Percentiles rank a stretch among this genome's conserved stretches.
Conservation (phyloP, 37 sponge, comb jelly and placozoan genomes). For the Beroe forskalii region DNA sequence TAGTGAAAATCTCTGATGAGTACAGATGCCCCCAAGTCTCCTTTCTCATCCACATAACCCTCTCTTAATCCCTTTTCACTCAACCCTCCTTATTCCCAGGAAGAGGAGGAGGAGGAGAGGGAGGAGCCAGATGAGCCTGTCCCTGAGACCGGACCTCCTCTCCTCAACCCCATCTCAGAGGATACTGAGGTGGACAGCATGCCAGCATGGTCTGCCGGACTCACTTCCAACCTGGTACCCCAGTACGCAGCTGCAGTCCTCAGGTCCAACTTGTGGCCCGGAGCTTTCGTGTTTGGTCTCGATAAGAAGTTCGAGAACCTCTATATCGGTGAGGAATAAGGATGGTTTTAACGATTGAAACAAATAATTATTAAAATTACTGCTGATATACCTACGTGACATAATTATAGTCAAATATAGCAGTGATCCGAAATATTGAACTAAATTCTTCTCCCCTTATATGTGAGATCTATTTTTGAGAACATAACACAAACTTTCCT, state of each 20-base stretch:
- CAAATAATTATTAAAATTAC: no score
- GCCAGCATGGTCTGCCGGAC: constrained; percentile 86
- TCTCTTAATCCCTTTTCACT: no score
- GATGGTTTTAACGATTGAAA: no score
- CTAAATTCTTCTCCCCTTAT: no score
- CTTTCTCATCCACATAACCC: not conserved
- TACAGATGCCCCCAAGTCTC: not conserved
- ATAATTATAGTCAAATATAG: no score
- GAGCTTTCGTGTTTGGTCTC: constrained; percentile 79
- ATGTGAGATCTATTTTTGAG: no score
- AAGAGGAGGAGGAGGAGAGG: constrained; percentile 89
- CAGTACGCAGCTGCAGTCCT: constrained; percentile 84
- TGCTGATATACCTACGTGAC: no score
- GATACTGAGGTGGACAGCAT: constrained; percentile 86
- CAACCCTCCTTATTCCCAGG: constrained; percentile 67
- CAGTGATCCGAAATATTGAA: no score
- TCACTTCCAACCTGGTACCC: constrained; percentile 81
- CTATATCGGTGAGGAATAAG: constrained; percentile 53
- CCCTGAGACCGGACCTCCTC: constrained; percentile 91
- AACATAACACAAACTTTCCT: not conserved
- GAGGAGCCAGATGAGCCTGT: constrained; percentile 90
- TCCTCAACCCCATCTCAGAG: constrained; percentile 87
- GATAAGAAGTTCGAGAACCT: constrained; percentile 71
- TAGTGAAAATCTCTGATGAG: not conserved
- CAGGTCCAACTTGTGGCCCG: constrained; percentile 97